Evolutionary conservation across 2,797 vertebrate genomes (phyloP), one percentile per base, ranked within the genome.

Genomic region (Prionace glauca): DNA sequence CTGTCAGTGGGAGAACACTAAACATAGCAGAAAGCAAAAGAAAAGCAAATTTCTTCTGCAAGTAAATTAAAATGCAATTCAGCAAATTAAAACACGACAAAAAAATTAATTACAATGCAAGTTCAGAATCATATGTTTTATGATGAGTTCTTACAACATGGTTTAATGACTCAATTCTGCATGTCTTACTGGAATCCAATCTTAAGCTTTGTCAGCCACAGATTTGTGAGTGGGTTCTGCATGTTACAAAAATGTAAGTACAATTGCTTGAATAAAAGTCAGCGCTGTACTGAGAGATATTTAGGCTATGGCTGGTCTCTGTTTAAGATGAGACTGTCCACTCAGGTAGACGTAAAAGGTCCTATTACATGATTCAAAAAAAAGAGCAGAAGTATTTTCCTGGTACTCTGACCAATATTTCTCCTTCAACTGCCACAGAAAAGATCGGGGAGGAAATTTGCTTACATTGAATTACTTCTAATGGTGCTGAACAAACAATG

Each of bases 61-160:
- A 69, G 90, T 69, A 69, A 67, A 92, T 92, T 92, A 67, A 92
- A 92, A 41, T n/a, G 65, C 90, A 92, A 36, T 69, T 69, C 62
- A 67, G 62, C 62, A 69, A 69, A 67, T 9, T 65, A 92, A 36
- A 67, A 26, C 20, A 41, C 65, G 65, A 69, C 62, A 36, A 92
- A 92, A 41, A 69, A 62, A 12, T 36, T 41, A 92, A 69, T 41
- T 92, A 69, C 62, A 67, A 24, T 26, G n/a, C 2, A 36, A 67
- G n/a, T 69, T 92, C 90, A 92, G 65, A 11, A 92, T 41, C 90
- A 26, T 22, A 69, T 22, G 18, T 20, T 84, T 84, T 84, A 84
- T 45, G 81, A 24, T 84, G 18, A 22, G 36, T 1, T 81, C 79
- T 36, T 65, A 22, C n/a, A 92, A 92, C 69, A 41, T 41, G 90